phyloP scores from a whole-genome alignment of 1,140 invertebrate genomes.

The Panagrolaimus sp. region DNA sequence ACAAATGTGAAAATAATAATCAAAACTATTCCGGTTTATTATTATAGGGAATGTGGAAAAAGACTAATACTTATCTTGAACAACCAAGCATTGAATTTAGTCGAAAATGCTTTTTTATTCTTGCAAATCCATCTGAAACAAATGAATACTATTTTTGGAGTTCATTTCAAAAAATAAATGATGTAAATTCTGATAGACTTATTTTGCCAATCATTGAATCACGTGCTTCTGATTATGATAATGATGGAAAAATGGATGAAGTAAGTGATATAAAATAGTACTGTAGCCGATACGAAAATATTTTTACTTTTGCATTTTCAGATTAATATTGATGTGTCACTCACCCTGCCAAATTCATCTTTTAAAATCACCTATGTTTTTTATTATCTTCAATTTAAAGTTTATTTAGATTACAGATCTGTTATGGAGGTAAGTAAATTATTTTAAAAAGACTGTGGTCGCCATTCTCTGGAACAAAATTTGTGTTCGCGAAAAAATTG shows the following conservation, averaged over 20 bases:
- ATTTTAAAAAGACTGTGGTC: neutral
- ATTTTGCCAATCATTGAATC: conserved; percentile 15
- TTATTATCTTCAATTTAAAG: conserved; percentile 4
- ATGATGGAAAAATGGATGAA: conserved; percentile 16
- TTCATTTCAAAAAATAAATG: conserved; percentile 13
- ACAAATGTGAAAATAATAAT: neutral
- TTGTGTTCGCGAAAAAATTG: too few relatives aligned
- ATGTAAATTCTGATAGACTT: neutral
- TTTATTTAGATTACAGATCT: neutral
- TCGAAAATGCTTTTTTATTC: conserved; percentile 14
- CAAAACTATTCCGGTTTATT: neutral
- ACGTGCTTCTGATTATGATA: conserved; percentile 1
- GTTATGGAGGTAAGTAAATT: neutral
- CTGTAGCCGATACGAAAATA: neutral
- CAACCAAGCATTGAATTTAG: conserved; percentile 19
- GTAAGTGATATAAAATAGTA: neutral
- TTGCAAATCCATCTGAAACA: neutral
- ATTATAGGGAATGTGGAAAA: conserved; percentile 17
- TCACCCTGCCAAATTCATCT: neutral
- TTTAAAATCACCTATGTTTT: neutral
- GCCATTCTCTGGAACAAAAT: too few relatives aligned
- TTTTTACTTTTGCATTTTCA: neutral
- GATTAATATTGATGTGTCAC: neutral
- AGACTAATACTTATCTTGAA: conserved; percentile 18
- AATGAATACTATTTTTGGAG: conserved; percentile 17